A percentile compares a stretch with the other conserved stretches of the same genome.
These are phyloP conservation scores for Melanostoma scalare DNA, from an alignment of 2,888 invertebrate species.

Conservation along the genomic window DNA sequence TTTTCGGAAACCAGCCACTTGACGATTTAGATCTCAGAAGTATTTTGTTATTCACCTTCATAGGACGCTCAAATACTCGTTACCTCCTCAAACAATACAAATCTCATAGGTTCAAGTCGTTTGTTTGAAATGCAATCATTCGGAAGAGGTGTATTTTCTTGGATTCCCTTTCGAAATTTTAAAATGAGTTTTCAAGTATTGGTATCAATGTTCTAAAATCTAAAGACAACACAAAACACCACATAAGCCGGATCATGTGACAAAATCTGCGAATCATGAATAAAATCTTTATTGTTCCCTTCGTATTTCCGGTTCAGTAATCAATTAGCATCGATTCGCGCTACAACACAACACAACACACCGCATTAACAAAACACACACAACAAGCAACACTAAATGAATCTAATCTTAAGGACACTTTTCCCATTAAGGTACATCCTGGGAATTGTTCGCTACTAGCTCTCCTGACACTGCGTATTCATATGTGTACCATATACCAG, in stretches of 20 bases:
- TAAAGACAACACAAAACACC: neutral
- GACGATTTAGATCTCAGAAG: too few relatives aligned
- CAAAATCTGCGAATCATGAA: slow-evolving; percentile 18
- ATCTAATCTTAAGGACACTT: slow-evolving; percentile 63
- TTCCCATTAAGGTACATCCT: slow-evolving; percentile 53
- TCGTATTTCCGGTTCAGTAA: slow-evolving; percentile 69
- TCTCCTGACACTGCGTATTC: slow-evolving; percentile 2
- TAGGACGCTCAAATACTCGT: too few relatives aligned
- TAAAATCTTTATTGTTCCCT: slow-evolving; percentile 1
- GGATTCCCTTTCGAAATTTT: neutral
- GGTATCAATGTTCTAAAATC: neutral
- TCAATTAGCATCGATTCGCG: slow-evolving; percentile 72
- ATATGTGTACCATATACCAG: slow-evolving; percentile 1
- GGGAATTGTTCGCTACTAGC: slow-evolving; percentile 54
- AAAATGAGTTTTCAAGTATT: neutral
- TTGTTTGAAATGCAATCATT: slow-evolving; percentile 43
- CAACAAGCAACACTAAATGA: slow-evolving; percentile 36
- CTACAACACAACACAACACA: slow-evolving; percentile 20
- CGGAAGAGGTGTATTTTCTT: slow-evolving; percentile 36
- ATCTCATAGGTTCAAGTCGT: too few relatives aligned
- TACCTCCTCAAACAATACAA: too few relatives aligned
- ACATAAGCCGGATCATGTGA: neutral
- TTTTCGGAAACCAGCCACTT: too few relatives aligned
- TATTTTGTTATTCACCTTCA: too few relatives aligned
- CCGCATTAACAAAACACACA: neutral